phyloP scores from a whole-genome alignment of 2,113 vertebrate genomes.

The Willisornis vidua region DNA sequence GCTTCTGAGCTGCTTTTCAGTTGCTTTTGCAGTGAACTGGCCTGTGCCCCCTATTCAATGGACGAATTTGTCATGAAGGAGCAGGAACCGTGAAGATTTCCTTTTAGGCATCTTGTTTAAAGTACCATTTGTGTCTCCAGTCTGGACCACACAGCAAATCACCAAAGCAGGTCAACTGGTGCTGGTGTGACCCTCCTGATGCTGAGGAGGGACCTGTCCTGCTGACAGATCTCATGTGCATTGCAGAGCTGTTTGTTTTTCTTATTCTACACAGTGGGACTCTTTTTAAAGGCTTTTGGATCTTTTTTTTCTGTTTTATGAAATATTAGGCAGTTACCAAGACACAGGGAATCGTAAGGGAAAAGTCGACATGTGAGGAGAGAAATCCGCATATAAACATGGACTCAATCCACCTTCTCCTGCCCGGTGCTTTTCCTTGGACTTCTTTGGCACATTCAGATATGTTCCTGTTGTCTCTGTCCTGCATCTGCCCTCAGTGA shows the following conservation, averaged over 20 bases:
- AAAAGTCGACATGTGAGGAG: background rate
- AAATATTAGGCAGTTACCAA: background rate
- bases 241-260: background rate
- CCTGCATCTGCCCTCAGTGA: background rate
- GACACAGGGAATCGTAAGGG: rapidly evolving
- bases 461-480: background rate
- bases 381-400: background rate
- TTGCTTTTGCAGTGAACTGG: background rate
- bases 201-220: background rate
- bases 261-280: background rate
- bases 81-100: background rate
- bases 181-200: background rate
- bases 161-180: background rate
- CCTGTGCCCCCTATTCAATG: background rate
- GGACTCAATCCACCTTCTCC: background rate
- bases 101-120: background rate
- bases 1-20: background rate
- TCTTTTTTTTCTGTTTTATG: background rate
- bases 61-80: background rate
- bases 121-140: background rate
- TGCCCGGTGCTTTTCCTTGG: background rate
- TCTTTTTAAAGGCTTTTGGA: background rate
- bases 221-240: background rate
- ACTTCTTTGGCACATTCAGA: background rate
- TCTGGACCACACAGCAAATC: background rate